Base-by-base conservation (phyloP, 1,140 invertebrate genomes). In the Cydia strobilella region DNA sequence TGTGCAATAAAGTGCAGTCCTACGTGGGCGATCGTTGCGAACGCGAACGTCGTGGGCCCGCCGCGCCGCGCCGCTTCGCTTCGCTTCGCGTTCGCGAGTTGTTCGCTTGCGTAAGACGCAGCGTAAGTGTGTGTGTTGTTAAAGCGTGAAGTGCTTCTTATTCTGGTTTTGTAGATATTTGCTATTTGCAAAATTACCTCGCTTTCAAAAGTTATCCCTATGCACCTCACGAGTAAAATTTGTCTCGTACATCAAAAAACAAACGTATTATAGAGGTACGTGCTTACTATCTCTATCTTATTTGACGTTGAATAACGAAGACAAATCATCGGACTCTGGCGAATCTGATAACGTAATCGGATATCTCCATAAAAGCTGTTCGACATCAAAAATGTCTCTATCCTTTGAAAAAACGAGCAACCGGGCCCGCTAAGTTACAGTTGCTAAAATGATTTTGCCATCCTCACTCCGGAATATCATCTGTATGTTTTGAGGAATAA, bases 341-440 rank as follows among this genome's bases (percentile, higher is more conserved):
- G 31, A 69, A 69, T 69, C 27, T 69, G 65, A 69, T 69, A 69
- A 39, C 18, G 35, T 69, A 69, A 69, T 69, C 65, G 15, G 65
- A 69, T 66, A 66, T 35, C 27, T 39, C n/a, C 23, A 35, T 69
- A 35, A 69, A 69, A 69, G n/a, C 27, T 69, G 65, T 69, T 69
- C 65, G 65, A 69, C 65, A 39, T 31, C 65, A 69, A 69, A 65
- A 69, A 69, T 69, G 65, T 69, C 65, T 69, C 31, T 69, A 69
- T 69, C 31, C n/a, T 69, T 69, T 35, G 31, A 69, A 69, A 42
- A 69, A 39, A 18, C 25, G 65, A 69, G 31, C 35, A 18, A 39
- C 65, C 20, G 31, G 63, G 63, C 12, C 63, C 27, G 39, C 27
- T 35, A 35, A 69, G 35, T 0, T 39, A 42, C 65, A 69, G 31